Evolutionary conservation across 2,888 invertebrate genomes (phyloP).

Genomic region (Rotaria sp.): DNA sequence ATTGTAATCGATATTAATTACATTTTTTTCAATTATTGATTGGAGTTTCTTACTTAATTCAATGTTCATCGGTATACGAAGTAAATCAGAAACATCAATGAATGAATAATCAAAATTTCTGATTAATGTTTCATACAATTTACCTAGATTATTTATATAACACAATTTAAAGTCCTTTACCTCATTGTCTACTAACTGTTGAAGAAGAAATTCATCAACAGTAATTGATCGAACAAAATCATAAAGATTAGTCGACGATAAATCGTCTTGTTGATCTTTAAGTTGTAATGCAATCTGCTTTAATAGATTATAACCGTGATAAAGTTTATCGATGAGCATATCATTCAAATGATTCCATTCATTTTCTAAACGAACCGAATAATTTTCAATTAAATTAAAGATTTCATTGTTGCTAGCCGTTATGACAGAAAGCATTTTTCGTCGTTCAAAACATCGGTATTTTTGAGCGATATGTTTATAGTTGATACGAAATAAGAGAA

Average conservation of each 20-base stretch:
- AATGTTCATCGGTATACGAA: not conserved
- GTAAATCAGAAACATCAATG: not conserved
- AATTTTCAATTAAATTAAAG: not conserved
- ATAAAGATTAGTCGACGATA: not conserved
- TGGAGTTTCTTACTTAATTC: not conserved
- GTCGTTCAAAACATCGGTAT: no score
- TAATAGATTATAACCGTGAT: not conserved
- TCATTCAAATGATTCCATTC: not conserved
- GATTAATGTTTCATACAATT: not conserved
- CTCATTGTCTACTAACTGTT: not conserved
- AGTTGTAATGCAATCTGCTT: not conserved
- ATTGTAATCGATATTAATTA: not conserved
- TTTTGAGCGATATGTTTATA: no score
- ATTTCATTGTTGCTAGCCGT: no score
- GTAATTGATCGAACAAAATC: no score
- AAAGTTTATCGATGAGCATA: not conserved
- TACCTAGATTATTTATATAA: not conserved
- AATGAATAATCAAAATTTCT: not conserved
- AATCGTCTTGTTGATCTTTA: not conserved
- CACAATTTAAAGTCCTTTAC: not conserved
- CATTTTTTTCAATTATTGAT: not conserved
- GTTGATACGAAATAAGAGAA: no score
- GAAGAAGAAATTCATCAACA: no score
- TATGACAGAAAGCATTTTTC: no score
- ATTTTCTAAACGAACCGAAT: not conserved